Evolutionary conservation across 2,113 vertebrate genomes (phyloP).

Genomic region (Camarhynchus parvulus): DNA sequence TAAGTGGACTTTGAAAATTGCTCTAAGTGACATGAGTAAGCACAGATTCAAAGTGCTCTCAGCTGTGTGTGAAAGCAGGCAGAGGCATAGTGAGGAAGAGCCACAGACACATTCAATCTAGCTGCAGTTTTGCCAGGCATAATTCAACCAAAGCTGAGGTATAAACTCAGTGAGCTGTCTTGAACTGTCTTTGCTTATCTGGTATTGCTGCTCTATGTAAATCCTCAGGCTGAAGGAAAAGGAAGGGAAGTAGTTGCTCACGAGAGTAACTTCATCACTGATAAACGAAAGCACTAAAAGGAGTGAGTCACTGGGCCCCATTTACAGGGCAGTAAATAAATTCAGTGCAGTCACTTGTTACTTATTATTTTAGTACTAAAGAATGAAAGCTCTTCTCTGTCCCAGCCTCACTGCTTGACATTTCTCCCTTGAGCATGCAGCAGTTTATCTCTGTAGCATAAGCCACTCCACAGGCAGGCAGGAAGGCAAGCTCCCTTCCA

Average conservation of each 20-base stretch:
- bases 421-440: background rate
- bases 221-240: background rate
- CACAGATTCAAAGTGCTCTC: background rate
- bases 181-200: background rate
- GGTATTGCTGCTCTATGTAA: background rate
- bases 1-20: conserved; percentile 31
- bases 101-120: background rate
- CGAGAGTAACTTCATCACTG: background rate
- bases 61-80: background rate
- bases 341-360: background rate
- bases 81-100: background rate
- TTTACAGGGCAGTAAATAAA: background rate
- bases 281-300: background rate
- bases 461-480: background rate
- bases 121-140: background rate
- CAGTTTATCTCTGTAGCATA: background rate
- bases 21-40: conserved; percentile 20
- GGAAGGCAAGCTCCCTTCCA: background rate
- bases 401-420: background rate
- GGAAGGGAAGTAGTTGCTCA: background rate
- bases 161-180: background rate
- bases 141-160: background rate
- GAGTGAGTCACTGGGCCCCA: background rate
- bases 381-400: background rate
- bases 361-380: background rate